Percentiles rank a stretch among this genome's conserved stretches.
phyloP scores from a whole-genome alignment of 2,888 invertebrate genomes.

The Phalera bucephala region DNA sequence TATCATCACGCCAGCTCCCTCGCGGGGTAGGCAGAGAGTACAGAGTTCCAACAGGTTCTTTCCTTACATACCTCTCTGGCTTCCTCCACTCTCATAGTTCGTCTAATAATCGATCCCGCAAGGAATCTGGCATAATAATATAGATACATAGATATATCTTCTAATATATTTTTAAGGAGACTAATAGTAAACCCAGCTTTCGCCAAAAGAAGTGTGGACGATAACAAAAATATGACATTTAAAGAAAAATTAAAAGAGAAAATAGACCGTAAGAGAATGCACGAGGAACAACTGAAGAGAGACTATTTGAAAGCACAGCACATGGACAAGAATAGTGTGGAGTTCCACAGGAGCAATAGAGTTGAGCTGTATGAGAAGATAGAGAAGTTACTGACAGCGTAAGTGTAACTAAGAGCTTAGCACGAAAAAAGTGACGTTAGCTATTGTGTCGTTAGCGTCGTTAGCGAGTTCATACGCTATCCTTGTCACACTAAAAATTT shows the following conservation, averaged over 20 bases:
- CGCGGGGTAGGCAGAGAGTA: no score
- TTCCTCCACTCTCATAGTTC: no score
- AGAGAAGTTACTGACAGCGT: slow-evolving; percentile 85
- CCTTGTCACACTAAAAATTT: no score
- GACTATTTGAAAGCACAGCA: slow-evolving; percentile 52
- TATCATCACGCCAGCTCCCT: no score
- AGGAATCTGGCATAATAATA: no score
- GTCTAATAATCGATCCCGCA: no score
- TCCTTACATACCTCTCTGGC: no score
- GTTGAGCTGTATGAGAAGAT: slow-evolving; percentile 85
- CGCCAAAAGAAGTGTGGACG: slow-evolving; percentile 59
- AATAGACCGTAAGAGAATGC: slow-evolving; percentile 63
- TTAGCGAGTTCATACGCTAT: no score
- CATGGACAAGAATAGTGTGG: slow-evolving; percentile 51
- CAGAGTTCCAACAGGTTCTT: no score
- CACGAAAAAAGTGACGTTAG: no score
- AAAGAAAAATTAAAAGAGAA: slow-evolving; percentile 64
- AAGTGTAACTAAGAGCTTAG: slow-evolving; percentile 66
- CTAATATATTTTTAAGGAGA: slow-evolving; percentile 42
- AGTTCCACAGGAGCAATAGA: slow-evolving; percentile 84
- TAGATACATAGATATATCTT: no score
- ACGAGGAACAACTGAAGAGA: slow-evolving; percentile 47
- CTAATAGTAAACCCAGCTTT: slow-evolving; percentile 61
- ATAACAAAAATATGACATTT: slow-evolving; percentile 40
- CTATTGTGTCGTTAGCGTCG: no score